phyloP scores from a whole-genome alignment of 2,113 vertebrate genomes.

The Clarias magur region DNA sequence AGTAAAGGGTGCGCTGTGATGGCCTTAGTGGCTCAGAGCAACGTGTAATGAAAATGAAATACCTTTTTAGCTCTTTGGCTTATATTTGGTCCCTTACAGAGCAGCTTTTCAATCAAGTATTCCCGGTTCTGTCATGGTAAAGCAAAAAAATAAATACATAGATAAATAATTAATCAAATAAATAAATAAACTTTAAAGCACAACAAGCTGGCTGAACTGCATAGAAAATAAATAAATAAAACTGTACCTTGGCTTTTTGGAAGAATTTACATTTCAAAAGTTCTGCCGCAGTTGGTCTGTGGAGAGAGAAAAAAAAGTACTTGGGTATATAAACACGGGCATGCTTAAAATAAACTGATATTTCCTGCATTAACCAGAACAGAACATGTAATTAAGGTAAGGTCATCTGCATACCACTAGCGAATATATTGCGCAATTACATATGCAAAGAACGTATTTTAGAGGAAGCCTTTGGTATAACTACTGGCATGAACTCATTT shows the following conservation, averaged over 20 bases:
- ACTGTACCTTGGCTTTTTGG: constrained; percentile 79
- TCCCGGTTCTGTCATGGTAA: constrained; percentile 90
- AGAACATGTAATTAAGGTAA: constrained; percentile 2
- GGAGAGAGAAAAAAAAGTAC: constrained; percentile 36
- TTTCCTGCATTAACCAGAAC: constrained; percentile 1
- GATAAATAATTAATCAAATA: no score
- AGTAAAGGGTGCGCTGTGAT: constrained; percentile 55
- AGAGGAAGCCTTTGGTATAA: not conserved
- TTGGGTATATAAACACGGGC: not conserved
- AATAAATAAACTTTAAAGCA: constrained; percentile 6
- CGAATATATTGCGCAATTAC: not conserved
- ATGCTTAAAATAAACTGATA: constrained; percentile 7
- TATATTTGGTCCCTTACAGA: constrained; percentile 90
- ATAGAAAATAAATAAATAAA: not conserved
- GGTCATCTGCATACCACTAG: not conserved
- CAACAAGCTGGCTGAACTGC: constrained; percentile 17
- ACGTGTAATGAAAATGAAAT: constrained; percentile 52
- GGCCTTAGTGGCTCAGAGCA: constrained; percentile 22
- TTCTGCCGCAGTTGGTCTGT: constrained; percentile 77
- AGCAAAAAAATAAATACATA: constrained; percentile 3
- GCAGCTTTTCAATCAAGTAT: constrained; percentile 93
- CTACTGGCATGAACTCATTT: constrained; percentile 2
- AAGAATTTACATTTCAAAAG: constrained; percentile 83
- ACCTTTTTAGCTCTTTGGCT: constrained; percentile 96
- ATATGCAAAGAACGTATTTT: constrained; percentile 3